Conservation (phyloP, 2,888 invertebrate genomes). For the Stenurella melanura region DNA sequence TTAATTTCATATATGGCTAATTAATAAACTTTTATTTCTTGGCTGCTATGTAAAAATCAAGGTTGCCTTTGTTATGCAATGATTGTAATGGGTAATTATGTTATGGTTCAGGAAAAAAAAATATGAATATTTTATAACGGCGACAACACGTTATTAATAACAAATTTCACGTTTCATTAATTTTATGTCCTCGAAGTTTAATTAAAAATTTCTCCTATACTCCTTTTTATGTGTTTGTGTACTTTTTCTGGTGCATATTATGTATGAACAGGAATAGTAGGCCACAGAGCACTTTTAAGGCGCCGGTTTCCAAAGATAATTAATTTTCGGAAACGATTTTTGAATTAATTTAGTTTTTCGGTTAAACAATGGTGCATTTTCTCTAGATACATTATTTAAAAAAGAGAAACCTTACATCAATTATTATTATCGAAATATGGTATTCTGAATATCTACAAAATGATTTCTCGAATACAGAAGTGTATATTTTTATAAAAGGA, state of each 20-base stretch:
- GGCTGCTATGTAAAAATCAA: constrained; percentile 18
- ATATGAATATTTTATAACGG: constrained; percentile 25
- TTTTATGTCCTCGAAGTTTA: constrained; percentile 26
- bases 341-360: background rate
- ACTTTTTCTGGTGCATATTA: background rate
- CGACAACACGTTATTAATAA: constrained; percentile 22
- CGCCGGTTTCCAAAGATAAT: background rate
- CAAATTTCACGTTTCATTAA: constrained; percentile 34
- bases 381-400: background rate
- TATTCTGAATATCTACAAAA: too few relatives aligned
- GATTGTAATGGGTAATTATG: constrained; percentile 14
- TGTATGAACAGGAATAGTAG: background rate
- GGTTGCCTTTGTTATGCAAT: constrained; percentile 23
- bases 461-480: too few relatives aligned
- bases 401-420: background rate
- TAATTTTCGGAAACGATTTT: background rate
- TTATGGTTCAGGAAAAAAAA: background rate
- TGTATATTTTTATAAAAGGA: too few relatives aligned
- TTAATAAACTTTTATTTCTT: constrained; percentile 5
- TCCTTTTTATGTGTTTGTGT: constrained; percentile 19
- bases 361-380: background rate
- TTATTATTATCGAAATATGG: too few relatives aligned
- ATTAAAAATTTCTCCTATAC: constrained; percentile 28
- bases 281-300: background rate
- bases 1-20: constrained; percentile 17